Conservation (phyloP, 2,113 vertebrate species). For the Mola mola region DNA sequence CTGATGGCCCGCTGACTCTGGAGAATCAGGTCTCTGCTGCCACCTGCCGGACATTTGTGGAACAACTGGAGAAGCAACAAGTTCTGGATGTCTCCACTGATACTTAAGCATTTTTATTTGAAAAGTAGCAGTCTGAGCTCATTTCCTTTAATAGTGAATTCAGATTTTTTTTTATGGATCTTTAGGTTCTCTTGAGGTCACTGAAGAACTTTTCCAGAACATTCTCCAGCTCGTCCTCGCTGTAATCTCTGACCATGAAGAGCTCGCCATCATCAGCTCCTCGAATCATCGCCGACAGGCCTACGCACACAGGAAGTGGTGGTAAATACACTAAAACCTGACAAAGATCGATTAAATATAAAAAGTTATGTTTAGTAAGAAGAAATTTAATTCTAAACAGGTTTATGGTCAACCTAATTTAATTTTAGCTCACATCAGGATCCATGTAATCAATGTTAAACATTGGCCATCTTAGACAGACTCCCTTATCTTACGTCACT, state of each 20-base stretch:
- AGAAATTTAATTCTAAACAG: too few relatives aligned
- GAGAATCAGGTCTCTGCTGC: background rate
- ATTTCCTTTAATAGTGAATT: background rate
- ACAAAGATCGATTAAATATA: too few relatives aligned
- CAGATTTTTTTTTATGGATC: background rate
- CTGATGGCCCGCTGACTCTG: too few relatives aligned
- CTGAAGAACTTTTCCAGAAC: slow-evolving; percentile 58
- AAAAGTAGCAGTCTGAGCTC: background rate
- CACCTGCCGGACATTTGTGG: slow-evolving; percentile 6
- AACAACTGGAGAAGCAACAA: background rate
- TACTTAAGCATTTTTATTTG: too few relatives aligned
- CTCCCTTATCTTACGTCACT: too few relatives aligned
- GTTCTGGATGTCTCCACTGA: too few relatives aligned
- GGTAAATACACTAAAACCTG: too few relatives aligned
- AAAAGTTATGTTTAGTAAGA: too few relatives aligned
- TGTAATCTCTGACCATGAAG: slow-evolving; percentile 58
- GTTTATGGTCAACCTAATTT: too few relatives aligned
- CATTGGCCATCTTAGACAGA: too few relatives aligned
- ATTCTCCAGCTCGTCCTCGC: slow-evolving; percentile 45
- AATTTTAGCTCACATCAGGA: too few relatives aligned
- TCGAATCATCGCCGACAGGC: slow-evolving; percentile 71
- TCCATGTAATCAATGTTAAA: too few relatives aligned
- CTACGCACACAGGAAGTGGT: slow-evolving; percentile 28
- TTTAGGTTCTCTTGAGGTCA: slow-evolving; percentile 11
- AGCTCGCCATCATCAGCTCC: slow-evolving; percentile 35